Evolutionary conservation across 2,888 invertebrate species (phyloP), one percentile per base, ranked within the genome.

Genomic region (Andrena bucephala): DNA sequence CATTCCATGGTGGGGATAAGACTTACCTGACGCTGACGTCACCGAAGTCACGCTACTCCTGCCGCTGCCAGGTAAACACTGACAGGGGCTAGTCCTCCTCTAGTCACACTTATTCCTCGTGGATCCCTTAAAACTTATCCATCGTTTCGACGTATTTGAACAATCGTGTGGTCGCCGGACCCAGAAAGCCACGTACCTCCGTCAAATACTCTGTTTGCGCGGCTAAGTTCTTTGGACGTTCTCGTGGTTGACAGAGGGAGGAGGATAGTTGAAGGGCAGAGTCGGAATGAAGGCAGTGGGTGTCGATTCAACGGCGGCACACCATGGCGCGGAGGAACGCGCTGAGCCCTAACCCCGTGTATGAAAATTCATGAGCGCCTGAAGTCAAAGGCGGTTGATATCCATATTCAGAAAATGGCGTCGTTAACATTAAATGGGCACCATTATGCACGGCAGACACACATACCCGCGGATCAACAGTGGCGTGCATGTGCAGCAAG

Each of bases 391-490:
- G 88, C 90, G 85, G 88, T 89, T 91, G 92, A 92, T 92, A 92
- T 92, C 91, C 92, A 91, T 92, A 92, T 92, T 91, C 89, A 90
- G 92, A 93, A 93, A 93, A 93, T 93, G 93, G 92, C 92, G 92
- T 93, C 93, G 93, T 93, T 93, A 93, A 92, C 90, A 91, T 92
- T 92, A 93, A 93, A 92, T 91, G 93, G 91, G 91, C 88, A 91
- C 87, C 91, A 93, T 93, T 92, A 93, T 91, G 90, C 89, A 77
- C 59, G 67, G 85, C 85, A 0, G 16, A 16, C 88, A 83, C 85
- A 80, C 82, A 84, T 83, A 73, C 54, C 36, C 66, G 33, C 10
- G 48, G 16, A 13, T 8, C 60, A 31, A 20, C n/a, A 62, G 76
- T 70, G 80, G 84, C 77, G 86, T 86, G 86, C 85, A 82, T 73